Evolutionary conservation across 2,797 vertebrate genomes (phyloP).

Genomic region (Danio choprae): DNA sequence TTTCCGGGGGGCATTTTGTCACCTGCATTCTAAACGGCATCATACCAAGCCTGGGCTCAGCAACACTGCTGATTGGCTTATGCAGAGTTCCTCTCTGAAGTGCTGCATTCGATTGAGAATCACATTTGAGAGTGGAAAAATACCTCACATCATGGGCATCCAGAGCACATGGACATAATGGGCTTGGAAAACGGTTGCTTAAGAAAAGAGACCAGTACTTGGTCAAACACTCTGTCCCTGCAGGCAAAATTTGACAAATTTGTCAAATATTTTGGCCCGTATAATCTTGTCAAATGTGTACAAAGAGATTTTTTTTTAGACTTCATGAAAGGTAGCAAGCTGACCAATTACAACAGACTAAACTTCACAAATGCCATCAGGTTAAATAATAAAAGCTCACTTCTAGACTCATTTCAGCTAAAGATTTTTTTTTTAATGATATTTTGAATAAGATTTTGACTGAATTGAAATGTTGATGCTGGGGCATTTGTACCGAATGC

Average conservation of each 20-base stretch:
- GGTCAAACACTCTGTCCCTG: not conserved
- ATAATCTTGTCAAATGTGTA: not conserved
- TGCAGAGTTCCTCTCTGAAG: slow-evolving; percentile 44
- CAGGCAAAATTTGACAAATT: not conserved
- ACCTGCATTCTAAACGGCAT: slow-evolving; percentile 85
- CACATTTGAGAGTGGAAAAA: slow-evolving; percentile 43
- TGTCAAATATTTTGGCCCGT: not conserved
- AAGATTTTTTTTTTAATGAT: not conserved
- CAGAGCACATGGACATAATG: slow-evolving; percentile 2
- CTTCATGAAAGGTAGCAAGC: not conserved
- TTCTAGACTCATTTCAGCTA: not conserved
- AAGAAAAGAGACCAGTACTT: not conserved
- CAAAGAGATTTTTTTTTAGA: not conserved
- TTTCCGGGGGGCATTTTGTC: slow-evolving; percentile 83
- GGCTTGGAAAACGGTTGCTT: not conserved
- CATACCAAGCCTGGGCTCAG: slow-evolving; percentile 72
- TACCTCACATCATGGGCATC: slow-evolving; percentile 14
- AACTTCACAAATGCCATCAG: not conserved
- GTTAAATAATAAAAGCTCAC: not conserved
- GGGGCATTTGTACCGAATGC: slow-evolving; percentile 27
- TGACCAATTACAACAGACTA: not conserved
- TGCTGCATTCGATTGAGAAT: slow-evolving; percentile 14
- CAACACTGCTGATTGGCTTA: slow-evolving; percentile 65
- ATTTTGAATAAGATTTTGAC: slow-evolving; percentile 3
- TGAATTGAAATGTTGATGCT: slow-evolving; percentile 39